A percentile compares a stretch with the other conserved stretches of the same genome.
Evolutionary conservation across 1,140 invertebrate species (phyloP).

Genomic region (Oncopodura yosiiana): DNA sequence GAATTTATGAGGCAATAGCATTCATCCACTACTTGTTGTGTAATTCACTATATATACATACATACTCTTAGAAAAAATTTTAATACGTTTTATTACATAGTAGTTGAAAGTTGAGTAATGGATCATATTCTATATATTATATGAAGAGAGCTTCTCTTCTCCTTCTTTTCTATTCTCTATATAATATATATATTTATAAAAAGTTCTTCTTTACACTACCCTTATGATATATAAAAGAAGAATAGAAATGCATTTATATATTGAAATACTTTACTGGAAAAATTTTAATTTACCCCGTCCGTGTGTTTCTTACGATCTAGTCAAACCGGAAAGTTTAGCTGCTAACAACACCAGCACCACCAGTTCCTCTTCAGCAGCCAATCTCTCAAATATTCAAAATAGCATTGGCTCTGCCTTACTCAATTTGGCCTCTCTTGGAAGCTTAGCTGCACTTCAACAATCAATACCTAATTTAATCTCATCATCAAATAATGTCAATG

Average conservation of each 20-base stretch:
- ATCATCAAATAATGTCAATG: slow-evolving; percentile 9
- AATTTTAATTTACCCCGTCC: slow-evolving; percentile 11
- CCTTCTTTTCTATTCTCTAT: not conserved
- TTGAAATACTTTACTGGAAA: slow-evolving; percentile 13
- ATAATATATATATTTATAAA: too few relatives aligned
- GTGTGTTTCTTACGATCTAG: slow-evolving; percentile 9
- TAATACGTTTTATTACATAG: too few relatives aligned
- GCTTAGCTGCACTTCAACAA: slow-evolving; percentile 29
- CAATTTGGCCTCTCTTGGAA: slow-evolving; percentile 31
- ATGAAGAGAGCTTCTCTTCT: too few relatives aligned
- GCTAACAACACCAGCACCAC: slow-evolving; percentile 11
- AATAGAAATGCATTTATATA: not conserved
- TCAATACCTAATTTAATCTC: slow-evolving; percentile 26
- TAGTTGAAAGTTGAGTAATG: too few relatives aligned
- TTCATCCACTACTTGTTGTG: too few relatives aligned
- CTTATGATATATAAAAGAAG: too few relatives aligned
- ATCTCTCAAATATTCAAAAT: not conserved
- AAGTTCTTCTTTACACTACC: too few relatives aligned
- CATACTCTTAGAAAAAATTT: too few relatives aligned
- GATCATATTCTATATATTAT: too few relatives aligned
- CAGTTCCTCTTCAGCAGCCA: not conserved
- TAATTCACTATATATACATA: too few relatives aligned
- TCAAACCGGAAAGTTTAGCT: slow-evolving; percentile 34
- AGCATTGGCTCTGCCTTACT: slow-evolving; percentile 31
- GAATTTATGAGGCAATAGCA: too few relatives aligned